Evolutionary conservation across 1,140 invertebrate species (phyloP).

Genomic region (Cephus cinctus): DNA sequence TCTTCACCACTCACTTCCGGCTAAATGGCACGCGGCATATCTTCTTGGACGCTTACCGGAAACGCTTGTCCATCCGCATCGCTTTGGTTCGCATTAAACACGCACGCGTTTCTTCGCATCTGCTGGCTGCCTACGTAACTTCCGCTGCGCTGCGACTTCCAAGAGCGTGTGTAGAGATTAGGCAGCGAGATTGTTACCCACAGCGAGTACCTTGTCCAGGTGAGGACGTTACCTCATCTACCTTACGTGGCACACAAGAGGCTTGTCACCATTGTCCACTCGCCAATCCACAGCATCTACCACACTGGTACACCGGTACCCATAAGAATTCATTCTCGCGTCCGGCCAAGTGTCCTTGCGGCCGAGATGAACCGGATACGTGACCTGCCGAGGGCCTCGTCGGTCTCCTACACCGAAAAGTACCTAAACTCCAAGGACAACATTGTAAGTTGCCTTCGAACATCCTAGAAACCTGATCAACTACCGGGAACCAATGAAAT

Average conservation of each 20-base stretch:
- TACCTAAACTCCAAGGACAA: constrained; percentile 73
- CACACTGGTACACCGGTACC: constrained; percentile 41
- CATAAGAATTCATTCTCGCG: constrained; percentile 59
- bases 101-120: background rate
- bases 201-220: constrained; percentile 26
- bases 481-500: too few relatives aligned
- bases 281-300: constrained; percentile 44
- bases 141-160: background rate
- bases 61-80: background rate
- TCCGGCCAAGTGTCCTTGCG: constrained; percentile 69
- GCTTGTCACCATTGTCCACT: constrained; percentile 54
- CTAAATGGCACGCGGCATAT: too few relatives aligned
- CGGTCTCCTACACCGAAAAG: constrained; percentile 65
- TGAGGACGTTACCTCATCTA: constrained; percentile 48
- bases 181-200: background rate
- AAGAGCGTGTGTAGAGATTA: background rate
- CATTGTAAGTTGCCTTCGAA: constrained; percentile 60
- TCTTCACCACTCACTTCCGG: too few relatives aligned
- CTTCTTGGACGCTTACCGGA: too few relatives aligned
- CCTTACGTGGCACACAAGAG: constrained; percentile 67
- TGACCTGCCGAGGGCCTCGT: constrained; percentile 61
- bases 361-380: constrained; percentile 73
- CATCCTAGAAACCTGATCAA: too few relatives aligned
- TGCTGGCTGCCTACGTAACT: background rate
- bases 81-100: background rate